Evolutionary conservation across 2,797 vertebrate genomes (phyloP), one percentile per base, ranked within the genome.

Genomic region (Danio aesculapii): DNA sequence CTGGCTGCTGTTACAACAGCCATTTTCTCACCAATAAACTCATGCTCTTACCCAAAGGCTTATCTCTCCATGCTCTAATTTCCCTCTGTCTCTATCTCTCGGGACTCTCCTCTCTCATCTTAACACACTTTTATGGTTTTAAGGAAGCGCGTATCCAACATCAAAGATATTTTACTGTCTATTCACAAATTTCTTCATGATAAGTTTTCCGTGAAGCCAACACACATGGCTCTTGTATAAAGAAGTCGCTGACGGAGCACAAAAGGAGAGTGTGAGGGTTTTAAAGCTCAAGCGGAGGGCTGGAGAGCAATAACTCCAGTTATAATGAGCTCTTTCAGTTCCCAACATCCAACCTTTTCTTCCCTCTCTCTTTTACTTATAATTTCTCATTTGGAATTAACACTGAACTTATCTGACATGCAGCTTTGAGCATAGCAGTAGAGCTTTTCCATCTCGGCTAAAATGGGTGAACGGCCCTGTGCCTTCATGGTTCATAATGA

Each of bases 221-320:
- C 82, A 73, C 77, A 68, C 79, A 55, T 76, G 68, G 64, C 77
- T 75, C 68, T 66, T 13, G 16, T 41, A 62, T 57, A 88, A 88
- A 87, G 86, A 88, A 86, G 86, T 89, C 89, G 88, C 88, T 81
- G 88, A 91, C 86, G 85, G 86, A 87, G 90, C 85, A 86, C 87
- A 86, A 85, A 88, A 86, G 81, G 74, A 74, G 84, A 67, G 71
- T 84, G 71, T 83, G 68, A 79, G 57, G 82, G 88, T 90, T 89
- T 88, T 86, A 87, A 88, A 84, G 74, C 86, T 88, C 87, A 79
- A 88, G 86, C 57, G 7, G 52, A 55, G 46, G 89, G 88, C 91
- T 88, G 90, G 84, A 91, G 89, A 87, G 77, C 83, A 85, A 84
- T 87, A 86, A 88, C 88, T 88, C 82, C 90, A 86, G 83, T 86